Evolutionary conservation across 2,888 invertebrate species (phyloP), one percentile per base, ranked within the genome.

Genomic region (Mesorhabditis belari): DNA sequence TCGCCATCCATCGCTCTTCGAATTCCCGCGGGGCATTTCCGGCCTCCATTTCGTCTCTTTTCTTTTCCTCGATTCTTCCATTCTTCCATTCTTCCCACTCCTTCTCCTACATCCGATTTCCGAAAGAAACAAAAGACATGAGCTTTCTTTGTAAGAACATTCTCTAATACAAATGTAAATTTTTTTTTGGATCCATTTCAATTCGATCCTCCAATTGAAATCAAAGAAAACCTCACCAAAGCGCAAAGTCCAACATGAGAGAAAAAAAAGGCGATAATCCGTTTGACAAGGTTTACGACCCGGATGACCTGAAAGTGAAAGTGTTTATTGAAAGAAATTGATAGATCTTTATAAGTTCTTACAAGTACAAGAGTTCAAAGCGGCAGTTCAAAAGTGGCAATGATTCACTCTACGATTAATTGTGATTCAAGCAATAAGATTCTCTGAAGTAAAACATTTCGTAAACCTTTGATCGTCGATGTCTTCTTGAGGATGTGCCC

Each of bases 171-270:
- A 17, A n/a, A 9, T 35, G 44, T 35, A 17, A n/a, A n/a, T 35
- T 35, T 35, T 35, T 35, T 17, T 35, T 35, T 35, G 12, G 12
- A 35, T 9, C 12, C 44, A 35, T 35, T 9, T 35, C 44, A n/a
- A n/a, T n/a, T n/a, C n/a, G n/a, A n/a, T n/a, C n/a, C n/a, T n/a
- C n/a, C n/a, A n/a, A n/a, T n/a, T n/a, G n/a, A n/a, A n/a, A n/a
- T n/a, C n/a, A 35, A n/a, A 35, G 44, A 35, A 21, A 44, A 19
- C 63, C 88, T 86, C 69, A 90, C 90, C 61, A 90, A 82, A 26
- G 87, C 84, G 66, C 77, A 81, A 25, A 81, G 61, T 26, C 81
- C 81, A 29, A 81, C 79, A 60, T 81, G 80, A 5, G 80, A 79
- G 56, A 81, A 78, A 70, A 80, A 76, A 63, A 81, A 81, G 50